Evolutionary conservation across 2,113 vertebrate genomes (phyloP).

Genomic region (Vanacampus margaritifer): DNA sequence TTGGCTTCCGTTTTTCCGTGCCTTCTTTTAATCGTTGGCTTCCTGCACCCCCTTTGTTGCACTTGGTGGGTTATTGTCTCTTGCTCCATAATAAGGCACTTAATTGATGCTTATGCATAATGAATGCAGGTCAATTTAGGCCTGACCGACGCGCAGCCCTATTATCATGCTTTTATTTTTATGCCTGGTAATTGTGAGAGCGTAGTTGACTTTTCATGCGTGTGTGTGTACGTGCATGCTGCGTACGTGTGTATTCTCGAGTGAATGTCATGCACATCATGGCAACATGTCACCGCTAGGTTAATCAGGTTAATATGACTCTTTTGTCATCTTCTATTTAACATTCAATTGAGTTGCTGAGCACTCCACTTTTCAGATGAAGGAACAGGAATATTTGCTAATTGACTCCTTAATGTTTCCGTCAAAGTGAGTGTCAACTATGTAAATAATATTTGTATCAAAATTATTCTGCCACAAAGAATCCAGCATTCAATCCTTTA

Average conservation of each 20-base stretch:
- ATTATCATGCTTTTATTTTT: constrained; percentile 57
- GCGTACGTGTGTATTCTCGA: background rate
- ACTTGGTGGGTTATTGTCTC: background rate
- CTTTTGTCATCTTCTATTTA: constrained; percentile 1
- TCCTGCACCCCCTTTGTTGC: constrained; percentile 6
- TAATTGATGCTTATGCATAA: constrained; percentile 65
- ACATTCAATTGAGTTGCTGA: background rate
- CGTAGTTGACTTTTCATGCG: constrained; percentile 11
- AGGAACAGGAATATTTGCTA: constrained; percentile 1
- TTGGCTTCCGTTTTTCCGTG: background rate
- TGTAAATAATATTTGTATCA: background rate
- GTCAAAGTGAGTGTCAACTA: background rate
- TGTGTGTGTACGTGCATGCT: background rate
- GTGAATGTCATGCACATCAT: background rate
- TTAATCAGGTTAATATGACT: constrained; percentile 23
- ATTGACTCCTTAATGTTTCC: constrained; percentile 17
- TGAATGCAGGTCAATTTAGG: constrained; percentile 57
- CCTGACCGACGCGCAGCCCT: constrained; percentile 39
- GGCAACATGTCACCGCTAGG: background rate
- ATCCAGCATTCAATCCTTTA: too few species aligned
- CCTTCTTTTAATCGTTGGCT: constrained; percentile 4
- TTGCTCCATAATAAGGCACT: constrained; percentile 38
- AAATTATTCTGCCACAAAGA: background rate
- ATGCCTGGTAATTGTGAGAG: constrained; percentile 49
- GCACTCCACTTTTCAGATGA: constrained; percentile 5